Evolutionary conservation across 2,113 vertebrate species (phyloP), one percentile per base, ranked within the genome.

Genomic region (Tautogolabrus adspersus): DNA sequence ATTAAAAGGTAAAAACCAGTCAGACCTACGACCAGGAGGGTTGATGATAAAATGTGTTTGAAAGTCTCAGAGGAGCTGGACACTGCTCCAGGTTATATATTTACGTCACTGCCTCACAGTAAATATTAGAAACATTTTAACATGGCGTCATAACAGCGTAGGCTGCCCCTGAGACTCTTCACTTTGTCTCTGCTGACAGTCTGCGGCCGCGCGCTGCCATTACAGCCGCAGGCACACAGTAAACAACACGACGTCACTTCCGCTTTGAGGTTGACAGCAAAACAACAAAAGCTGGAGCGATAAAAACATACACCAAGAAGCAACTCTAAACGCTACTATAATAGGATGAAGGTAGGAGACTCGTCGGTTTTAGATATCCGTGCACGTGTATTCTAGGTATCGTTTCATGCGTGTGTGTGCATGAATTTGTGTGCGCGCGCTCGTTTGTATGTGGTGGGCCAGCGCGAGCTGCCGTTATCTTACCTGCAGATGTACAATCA

Each of bases 191-290:
- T 52, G 18, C 49, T n/a, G 49, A 52, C 49, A 52, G 49, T 52
- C 8, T 52, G 49, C 49, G 49, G 49, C 19, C 49, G 49, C 49
- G 49, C 49, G 19, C 49, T 52, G 49, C 49, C 49, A 52, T 52
- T 52, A 10, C 49, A 52, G 18, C 22, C 22, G 54, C 54, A 56
- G 11, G 56, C 74, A 8, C 44, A 16, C 11, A 18, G 37, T 68
- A 54, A 76, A 76, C 74, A 76, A 61, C 57, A 10, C 3, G 30
- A 76, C 74, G 74, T 76, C 74, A 76, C 65, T 54, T 76, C 74
- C 74, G 64, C 56, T 44, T 40, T 16, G 7, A 54, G 40, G 44
- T 76, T 76, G 46, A 65, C 72, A 65, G 56, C 56, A 67, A 52
- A 76, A 68, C 56, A 76, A 55, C 21, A 61, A 37, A 60, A 42